These are phyloP conservation scores for Drosophila melanica DNA, from an alignment of 1,140 invertebrate genomes.

Conservation along the genomic window DNA sequence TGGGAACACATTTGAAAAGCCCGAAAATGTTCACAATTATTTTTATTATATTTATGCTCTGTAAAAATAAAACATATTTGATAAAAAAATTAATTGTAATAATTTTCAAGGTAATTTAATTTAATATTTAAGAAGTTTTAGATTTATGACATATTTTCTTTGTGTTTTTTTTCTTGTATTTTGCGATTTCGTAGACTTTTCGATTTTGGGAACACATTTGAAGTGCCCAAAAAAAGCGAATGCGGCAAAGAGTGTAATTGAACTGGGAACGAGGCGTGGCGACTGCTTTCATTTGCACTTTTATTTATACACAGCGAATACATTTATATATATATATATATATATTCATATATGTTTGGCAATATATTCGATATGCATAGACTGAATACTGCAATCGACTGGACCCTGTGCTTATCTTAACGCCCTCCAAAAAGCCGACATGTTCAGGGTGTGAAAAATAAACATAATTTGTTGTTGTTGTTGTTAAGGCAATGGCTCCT, in stretches of 20 bases:
- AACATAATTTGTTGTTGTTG: conserved; percentile 60
- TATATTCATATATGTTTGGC: not conserved
- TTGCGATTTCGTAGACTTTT: not conserved
- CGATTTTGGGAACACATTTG: not conserved
- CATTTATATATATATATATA: not conserved
- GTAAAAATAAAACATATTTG: too few species aligned
- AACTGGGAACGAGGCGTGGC: conserved; percentile 15
- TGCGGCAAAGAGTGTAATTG: conserved; percentile 35
- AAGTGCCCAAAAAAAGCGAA: conserved; percentile 32
- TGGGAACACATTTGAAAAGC: too few species aligned
- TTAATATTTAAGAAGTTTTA: too few species aligned
- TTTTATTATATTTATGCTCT: too few species aligned
- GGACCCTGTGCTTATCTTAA: conserved; percentile 30
- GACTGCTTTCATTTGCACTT: conserved; percentile 42
- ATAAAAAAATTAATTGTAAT: too few species aligned
- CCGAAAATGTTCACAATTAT: too few species aligned
- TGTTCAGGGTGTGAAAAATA: conserved; percentile 62
- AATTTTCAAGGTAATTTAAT: too few species aligned
- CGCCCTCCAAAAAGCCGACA: conserved; percentile 5
- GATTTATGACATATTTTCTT: too few species aligned
- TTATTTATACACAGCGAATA: conserved; percentile 45
- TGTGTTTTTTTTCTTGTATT: not conserved
- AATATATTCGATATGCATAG: conserved; percentile 58
- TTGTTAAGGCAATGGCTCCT: conserved; percentile 19
- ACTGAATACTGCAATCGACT: conserved; percentile 38